These are phyloP conservation scores for Artemisiospiza belli DNA, from an alignment of 2,113 vertebrate species.

Conservation along the genomic window DNA sequence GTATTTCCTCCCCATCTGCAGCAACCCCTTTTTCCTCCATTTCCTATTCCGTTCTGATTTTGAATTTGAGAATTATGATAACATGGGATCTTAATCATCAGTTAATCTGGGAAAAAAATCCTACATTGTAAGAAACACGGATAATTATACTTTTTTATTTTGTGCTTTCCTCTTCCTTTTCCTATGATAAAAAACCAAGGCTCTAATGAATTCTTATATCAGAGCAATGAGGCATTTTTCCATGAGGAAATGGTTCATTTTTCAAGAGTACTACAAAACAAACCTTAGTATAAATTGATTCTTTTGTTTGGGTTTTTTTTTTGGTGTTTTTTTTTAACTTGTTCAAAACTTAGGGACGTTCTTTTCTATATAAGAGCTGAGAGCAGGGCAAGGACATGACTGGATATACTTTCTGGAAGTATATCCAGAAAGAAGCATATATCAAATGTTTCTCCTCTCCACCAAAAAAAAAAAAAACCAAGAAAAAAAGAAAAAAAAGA, in stretches of 20 bases:
- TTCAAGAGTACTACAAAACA: neutral
- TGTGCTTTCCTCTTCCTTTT: neutral
- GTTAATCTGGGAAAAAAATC: neutral
- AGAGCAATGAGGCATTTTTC: neutral
- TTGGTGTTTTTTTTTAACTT: neutral
- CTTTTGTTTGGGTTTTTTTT: neutral
- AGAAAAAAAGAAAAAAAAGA: neutral
- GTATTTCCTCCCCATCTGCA: slow-evolving; percentile 67
- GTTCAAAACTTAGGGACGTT: neutral
- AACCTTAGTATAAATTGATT: neutral
- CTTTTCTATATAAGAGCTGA: neutral
- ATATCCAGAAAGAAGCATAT: neutral
- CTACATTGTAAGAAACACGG: neutral
- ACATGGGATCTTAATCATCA: slow-evolving; percentile 10
- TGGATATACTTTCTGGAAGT: neutral
- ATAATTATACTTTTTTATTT: neutral
- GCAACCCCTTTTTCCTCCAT: neutral
- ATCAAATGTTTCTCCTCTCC: neutral
- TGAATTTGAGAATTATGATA: neutral
- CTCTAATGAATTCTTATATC: neutral
- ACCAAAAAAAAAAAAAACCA: neutral
- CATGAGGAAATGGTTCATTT: neutral
- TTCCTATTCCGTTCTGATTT: neutral
- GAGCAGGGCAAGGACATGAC: neutral
- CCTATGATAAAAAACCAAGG: neutral